phyloP scores from a whole-genome alignment of 1,140 invertebrate genomes.

The Ladona fulva region DNA sequence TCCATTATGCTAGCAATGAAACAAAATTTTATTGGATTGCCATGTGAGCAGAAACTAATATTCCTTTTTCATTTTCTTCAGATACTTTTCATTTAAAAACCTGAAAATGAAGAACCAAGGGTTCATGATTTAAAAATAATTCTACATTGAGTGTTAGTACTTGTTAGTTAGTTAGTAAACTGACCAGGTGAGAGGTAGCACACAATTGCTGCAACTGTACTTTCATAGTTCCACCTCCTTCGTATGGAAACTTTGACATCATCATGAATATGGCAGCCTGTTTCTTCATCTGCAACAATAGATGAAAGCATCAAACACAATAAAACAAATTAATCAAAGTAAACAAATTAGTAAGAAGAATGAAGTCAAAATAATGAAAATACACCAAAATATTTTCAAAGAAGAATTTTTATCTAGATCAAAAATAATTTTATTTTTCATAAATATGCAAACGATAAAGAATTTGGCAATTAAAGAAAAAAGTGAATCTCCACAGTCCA shows the following conservation, averaged over 20 bases:
- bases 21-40: too few species aligned
- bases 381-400: too few species aligned
- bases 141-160: neutral
- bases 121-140: neutral
- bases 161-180: neutral
- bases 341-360: too few species aligned
- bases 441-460: too few species aligned
- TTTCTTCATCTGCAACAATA: constrained; percentile 68
- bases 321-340: too few species aligned
- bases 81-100: too few species aligned
- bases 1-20: too few species aligned
- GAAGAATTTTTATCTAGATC: constrained; percentile 3
- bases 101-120: neutral
- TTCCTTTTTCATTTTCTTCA: too few species aligned
- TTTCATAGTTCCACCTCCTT: constrained; percentile 78
- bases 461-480: too few species aligned
- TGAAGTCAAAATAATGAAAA: too few species aligned
- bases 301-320: constrained; percentile 12
- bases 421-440: neutral
- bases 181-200: constrained; percentile 48
- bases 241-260: constrained; percentile 61
- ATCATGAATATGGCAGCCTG: constrained; percentile 58
- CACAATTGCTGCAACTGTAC: constrained; percentile 72
- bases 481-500: too few species aligned
- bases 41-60: too few species aligned